Base-by-base conservation (phyloP, 2,797 vertebrate species). In the Siniperca scherzeri region DNA sequence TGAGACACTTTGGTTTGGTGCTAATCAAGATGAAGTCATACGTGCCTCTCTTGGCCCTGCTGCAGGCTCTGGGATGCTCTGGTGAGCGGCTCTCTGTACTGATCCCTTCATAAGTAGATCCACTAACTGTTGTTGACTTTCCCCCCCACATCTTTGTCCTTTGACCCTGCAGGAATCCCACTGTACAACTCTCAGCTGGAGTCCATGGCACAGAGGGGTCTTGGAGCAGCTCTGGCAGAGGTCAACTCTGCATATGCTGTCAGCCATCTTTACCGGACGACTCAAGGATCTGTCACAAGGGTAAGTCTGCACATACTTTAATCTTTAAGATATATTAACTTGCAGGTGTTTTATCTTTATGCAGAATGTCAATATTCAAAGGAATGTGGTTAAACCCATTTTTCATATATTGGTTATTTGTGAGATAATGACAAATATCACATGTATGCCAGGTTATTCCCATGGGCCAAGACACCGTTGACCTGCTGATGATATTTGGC, bases 401-500 rank as follows among this genome's bases (percentile, higher is more conserved):
- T 57, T 25, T 1, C 55, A 21, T 38, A 7, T 22, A 52, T 22
- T 52, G 19, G 3, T n/a, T 33, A 25, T 62, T 38, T 30, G 11
- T 52, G 8, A 3, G 3, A 25, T 70, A 21, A 22, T 72, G 25
- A 60, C 62, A 48, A 7, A 0, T 42, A 46, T 61, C 55, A 13
- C 17, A 8, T 62, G 33, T 33, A 0, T 21, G 6, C 4, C 78
- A 96, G 95, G 88, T 94, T 27, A 40, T 92, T 40, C 88, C 87
- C 0, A 0, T 84, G 19, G 93, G 88, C 62, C 21, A 38, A 73
- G 78, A 92, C 77, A 84, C 72, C 0, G 60, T 77, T 3, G 92
- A 95, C 78, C 78, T 95, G 85, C 33, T 91, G 75, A 77, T 95
- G 78, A 71, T 16, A 21, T 94, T 96, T 62, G 60, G 11, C 2